A percentile compares a stretch with the other conserved stretches of the same genome.
Conservation (phyloP, 1,140 invertebrate species). For the Nephila pilipes region DNA sequence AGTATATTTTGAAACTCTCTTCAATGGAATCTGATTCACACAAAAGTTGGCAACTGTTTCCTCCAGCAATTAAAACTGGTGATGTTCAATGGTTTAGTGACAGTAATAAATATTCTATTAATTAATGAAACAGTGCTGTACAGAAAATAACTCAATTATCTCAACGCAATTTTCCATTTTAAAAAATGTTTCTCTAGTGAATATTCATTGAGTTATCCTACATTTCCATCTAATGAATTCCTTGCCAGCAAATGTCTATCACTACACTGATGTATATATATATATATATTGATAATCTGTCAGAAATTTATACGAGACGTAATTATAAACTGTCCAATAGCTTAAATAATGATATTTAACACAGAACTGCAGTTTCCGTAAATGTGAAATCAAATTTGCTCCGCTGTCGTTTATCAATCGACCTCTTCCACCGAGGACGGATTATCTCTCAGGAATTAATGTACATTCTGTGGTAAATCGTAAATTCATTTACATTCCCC, state of each 20-base stretch:
- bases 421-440: neutral
- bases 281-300: constrained; percentile 38
- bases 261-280: too few relatives aligned
- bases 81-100: too few relatives aligned
- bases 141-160: too few relatives aligned
- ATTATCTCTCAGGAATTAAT: constrained; percentile 47
- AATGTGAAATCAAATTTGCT: constrained; percentile 56
- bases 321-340: constrained; percentile 29
- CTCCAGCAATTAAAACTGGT: too few relatives aligned
- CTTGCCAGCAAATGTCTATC: neutral
- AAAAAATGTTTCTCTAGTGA: too few relatives aligned
- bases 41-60: too few relatives aligned
- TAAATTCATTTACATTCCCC: constrained; percentile 27
- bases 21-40: too few relatives aligned
- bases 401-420: constrained; percentile 40
- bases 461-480: constrained; percentile 35
- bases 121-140: too few relatives aligned
- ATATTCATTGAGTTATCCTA: neutral
- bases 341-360: constrained; percentile 31
- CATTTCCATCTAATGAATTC: neutral
- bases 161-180: too few relatives aligned
- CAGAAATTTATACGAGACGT: neutral
- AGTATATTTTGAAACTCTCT: too few relatives aligned
- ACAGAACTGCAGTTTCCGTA: constrained; percentile 32
- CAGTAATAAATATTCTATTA: too few relatives aligned